Evolutionary conservation across 2,888 invertebrate genomes (phyloP), one percentile per base, ranked within the genome.

Genomic region (Drosophila quinaria): DNA sequence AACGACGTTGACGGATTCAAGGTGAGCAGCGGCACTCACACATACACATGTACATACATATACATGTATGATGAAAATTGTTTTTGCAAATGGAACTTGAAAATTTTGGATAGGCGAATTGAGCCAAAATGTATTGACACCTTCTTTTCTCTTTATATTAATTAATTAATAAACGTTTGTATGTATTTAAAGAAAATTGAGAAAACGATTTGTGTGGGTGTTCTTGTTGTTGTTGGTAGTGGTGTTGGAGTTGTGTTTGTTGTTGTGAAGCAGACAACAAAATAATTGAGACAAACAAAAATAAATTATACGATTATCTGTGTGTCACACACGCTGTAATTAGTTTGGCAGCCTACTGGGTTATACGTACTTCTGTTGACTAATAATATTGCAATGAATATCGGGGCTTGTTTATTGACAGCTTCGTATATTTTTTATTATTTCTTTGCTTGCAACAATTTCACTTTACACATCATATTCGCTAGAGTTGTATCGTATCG

Each of bases 371-470:
- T 51, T 76, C 44, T 50, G 39, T 58, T 61, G 55, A 25, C 19
- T 31, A 29, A 59, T 60, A n/a, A 51, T 46, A 17, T 63, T 64
- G 39, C 60, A 51, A 47, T 66, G 55, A 54, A 47, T 58, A 46
- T 42, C 29, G 65, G 52, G 60, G 67, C 37, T 56, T 70, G 64
- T 59, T 59, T 68, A 68, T 66, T 81, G 33, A 37, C 17, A 25
- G 42, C 13, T 79, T 61, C 47, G 22, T 65, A 5, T 6, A 50
- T 70, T 81, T 72, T 80, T 81, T 87, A 69, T 87, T 81, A 72
- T 85, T 83, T 87, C 74, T 64, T 66, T n/a, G 25, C 35, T 85
- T 85, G 82, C 77, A 85, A 82, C 72, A 87, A 87, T 85, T 87
- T 85, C 86, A 82, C 81, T 75, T 82, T 65, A 81, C 64, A 79